These are phyloP conservation scores for Rhizoglyphus robini DNA, from an alignment of 1,140 invertebrate species.

Conservation along the genomic window DNA sequence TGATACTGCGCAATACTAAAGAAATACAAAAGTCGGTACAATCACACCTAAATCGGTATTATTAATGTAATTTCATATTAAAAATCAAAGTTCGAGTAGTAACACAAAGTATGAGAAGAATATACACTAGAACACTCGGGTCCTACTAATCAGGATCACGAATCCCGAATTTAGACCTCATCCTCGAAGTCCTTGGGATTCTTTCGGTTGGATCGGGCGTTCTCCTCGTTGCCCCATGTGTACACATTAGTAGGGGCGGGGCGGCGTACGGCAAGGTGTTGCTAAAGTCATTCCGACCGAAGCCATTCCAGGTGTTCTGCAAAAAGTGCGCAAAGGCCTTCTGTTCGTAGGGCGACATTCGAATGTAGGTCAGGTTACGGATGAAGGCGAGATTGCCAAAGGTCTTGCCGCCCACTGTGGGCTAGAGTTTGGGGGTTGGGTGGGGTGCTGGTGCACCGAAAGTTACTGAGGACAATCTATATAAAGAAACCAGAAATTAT, in stretches of 20 bases:
- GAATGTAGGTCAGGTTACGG: constrained; percentile 63
- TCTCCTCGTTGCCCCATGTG: constrained; percentile 54
- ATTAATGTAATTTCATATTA: too few species aligned
- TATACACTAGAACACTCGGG: too few species aligned
- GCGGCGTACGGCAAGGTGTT: background rate
- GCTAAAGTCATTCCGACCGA: constrained; percentile 9
- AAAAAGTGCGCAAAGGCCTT: constrained; percentile 49
- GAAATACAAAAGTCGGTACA: too few species aligned
- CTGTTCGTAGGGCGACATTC: constrained; percentile 72
- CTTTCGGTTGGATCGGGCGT: constrained; percentile 52
- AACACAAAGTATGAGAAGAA: too few species aligned
- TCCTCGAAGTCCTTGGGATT: constrained; percentile 76
- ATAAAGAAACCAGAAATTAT: background rate
- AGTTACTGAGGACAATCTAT: background rate
- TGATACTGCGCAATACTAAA: too few species aligned
- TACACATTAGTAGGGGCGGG: constrained; percentile 48
- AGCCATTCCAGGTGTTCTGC: constrained; percentile 4
- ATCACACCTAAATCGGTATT: too few species aligned
- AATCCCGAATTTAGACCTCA: constrained; percentile 39
- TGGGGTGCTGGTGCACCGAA: background rate
- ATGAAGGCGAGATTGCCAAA: constrained; percentile 69
- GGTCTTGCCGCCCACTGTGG: constrained; percentile 42
- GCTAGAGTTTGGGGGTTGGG: too few species aligned
- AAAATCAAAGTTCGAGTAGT: background rate
- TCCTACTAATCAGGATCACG: background rate